A percentile compares a stretch with the other conserved stretches of the same genome.
phyloP scores from a whole-genome alignment of 2,888 invertebrate species.

The Tubulanus polymorphus region DNA sequence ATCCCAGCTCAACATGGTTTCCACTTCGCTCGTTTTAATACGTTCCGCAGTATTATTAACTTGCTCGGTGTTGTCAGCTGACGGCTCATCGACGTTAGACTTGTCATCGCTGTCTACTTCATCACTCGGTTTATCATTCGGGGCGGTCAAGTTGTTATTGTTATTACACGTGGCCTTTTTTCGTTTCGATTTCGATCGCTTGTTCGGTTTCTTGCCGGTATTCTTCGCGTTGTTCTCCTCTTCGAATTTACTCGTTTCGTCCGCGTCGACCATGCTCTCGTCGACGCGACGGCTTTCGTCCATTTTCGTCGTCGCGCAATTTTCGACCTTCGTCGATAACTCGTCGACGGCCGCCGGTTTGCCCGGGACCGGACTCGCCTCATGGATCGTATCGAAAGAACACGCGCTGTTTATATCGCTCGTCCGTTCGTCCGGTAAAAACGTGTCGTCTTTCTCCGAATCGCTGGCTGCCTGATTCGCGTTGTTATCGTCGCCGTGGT shows the following conservation, averaged over 20 bases:
- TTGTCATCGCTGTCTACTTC: conserved; percentile 8
- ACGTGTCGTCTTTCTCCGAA: background rate
- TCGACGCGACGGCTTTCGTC: background rate
- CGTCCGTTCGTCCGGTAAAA: no score
- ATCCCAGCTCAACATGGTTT: conserved; percentile 34
- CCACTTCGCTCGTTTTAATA: conserved; percentile 11
- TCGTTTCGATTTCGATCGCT: no score
- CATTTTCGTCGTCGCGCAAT: conserved; percentile 11
- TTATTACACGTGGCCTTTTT: no score
- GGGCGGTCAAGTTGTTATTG: background rate
- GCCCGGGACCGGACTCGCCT: background rate
- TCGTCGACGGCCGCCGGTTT: conserved; percentile 2
- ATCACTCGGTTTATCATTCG: background rate
- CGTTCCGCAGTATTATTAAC: background rate
- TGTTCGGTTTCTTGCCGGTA: conserved; percentile 7
- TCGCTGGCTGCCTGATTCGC: background rate
- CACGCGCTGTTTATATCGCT: background rate
- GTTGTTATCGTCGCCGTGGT: conserved; percentile 14
- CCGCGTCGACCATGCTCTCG: background rate
- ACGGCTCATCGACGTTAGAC: conserved; percentile 13
- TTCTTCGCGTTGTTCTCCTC: background rate
- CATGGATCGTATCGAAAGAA: background rate
- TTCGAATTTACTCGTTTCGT: background rate
- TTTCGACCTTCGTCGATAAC: background rate
- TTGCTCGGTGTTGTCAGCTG: no score